Percentiles rank a stretch among this genome's conserved stretches.
phyloP scores from a whole-genome alignment of 53 echinoderm and acorn worm species.

The Temnopleurus reevesii region DNA sequence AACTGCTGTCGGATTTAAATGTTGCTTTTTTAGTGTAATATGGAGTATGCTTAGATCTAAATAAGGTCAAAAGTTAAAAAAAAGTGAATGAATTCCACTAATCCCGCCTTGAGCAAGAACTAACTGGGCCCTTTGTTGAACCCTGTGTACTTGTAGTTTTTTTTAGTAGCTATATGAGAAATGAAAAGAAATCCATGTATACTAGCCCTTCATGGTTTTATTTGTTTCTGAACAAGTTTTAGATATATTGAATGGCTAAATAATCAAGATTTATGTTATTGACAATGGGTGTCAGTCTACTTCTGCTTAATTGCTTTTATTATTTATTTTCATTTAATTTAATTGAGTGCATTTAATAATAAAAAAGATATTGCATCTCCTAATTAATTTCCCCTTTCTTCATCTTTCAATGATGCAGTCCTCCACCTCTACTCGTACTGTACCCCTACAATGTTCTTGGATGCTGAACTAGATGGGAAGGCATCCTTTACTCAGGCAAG shows the following conservation, averaged over 20 bases:
- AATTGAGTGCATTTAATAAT: too few relatives aligned
- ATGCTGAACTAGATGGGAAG: slow-evolving; percentile 5
- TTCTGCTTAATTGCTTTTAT: too few relatives aligned
- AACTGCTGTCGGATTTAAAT: not conserved
- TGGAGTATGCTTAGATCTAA: not conserved
- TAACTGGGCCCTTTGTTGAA: not conserved
- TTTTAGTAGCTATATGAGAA: too few relatives aligned
- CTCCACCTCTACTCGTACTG: not conserved
- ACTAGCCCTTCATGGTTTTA: not conserved
- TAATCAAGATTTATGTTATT: too few relatives aligned
- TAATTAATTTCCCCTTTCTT: not conserved
- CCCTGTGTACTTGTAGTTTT: too few relatives aligned
- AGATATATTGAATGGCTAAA: not conserved
- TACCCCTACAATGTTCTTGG: slow-evolving; percentile 42
- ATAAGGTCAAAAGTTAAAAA: not conserved
- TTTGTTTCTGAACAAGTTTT: not conserved
- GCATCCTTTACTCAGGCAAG: slow-evolving; percentile 13
- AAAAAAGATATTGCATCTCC: too few relatives aligned
- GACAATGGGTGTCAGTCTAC: too few relatives aligned
- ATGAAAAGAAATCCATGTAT: not conserved
- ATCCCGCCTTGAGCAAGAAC: not conserved
- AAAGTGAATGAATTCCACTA: not conserved
- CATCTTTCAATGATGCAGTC: not conserved
- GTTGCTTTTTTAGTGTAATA: not conserved
- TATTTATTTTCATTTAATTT: too few relatives aligned